Percentiles rank a stretch among this genome's conserved stretches.
phyloP scores from a whole-genome alignment of 2,888 invertebrate species.

The Seira ritae region DNA sequence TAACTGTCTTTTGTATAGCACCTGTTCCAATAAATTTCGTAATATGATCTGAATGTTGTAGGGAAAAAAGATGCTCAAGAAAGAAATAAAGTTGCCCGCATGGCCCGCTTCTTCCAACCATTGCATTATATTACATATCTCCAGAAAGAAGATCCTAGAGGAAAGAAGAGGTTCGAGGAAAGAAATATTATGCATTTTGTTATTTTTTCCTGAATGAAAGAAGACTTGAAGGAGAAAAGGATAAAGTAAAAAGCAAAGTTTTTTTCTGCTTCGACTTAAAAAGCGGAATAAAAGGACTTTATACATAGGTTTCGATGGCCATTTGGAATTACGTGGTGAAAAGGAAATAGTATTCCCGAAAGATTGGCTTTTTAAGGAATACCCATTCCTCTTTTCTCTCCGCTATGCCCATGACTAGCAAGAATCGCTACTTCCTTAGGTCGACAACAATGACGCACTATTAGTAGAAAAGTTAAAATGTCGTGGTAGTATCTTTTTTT shows the following conservation, averaged over 20 bases:
- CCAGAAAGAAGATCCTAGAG: neutral
- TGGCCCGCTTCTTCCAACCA: neutral
- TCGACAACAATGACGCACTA: conserved; percentile 2
- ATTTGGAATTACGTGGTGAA: neutral
- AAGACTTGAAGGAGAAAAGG: conserved; percentile 32
- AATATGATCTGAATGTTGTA: neutral
- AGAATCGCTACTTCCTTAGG: neutral
- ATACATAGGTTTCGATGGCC: neutral
- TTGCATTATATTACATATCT: neutral
- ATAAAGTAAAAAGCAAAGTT: conserved; percentile 57
- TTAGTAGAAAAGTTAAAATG: conserved; percentile 11
- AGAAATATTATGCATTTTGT: conserved; percentile 36
- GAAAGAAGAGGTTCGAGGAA: conserved; percentile 22
- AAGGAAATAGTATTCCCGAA: conserved; percentile 1
- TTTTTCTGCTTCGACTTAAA: conserved; percentile 25
- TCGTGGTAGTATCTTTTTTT: neutral
- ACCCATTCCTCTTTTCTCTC: neutral
- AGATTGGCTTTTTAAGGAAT: neutral
- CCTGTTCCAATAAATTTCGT: neutral
- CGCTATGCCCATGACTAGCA: neutral
- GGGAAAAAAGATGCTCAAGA: neutral
- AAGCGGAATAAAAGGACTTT: neutral
- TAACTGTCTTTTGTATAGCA: conserved; percentile 7
- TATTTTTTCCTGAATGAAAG: conserved; percentile 20
- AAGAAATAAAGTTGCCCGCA: neutral